Evolutionary conservation across 2,888 invertebrate genomes (phyloP).

Genomic region (Cinara cedri): DNA sequence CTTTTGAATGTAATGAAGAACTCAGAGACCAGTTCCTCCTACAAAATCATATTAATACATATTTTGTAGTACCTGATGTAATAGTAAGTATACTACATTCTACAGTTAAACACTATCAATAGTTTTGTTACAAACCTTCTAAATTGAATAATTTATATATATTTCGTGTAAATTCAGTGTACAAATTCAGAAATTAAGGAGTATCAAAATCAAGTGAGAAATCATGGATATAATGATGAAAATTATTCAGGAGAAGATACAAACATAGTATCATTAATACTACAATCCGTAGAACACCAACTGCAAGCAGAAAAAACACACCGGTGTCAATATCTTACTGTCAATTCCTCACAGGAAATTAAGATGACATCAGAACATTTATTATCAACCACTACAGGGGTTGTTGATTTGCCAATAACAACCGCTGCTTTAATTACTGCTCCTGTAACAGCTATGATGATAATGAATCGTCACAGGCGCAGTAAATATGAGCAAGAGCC

Average conservation of each 20-base stretch:
- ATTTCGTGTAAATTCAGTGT: too few species aligned
- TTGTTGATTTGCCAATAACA: not conserved
- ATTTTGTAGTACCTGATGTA: constrained; percentile 10
- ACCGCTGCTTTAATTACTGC: not conserved
- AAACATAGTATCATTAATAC: constrained; percentile 10
- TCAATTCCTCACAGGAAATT: not conserved
- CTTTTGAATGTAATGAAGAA: constrained; percentile 17
- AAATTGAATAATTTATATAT: not conserved
- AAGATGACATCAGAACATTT: not conserved
- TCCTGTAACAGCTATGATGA: not conserved
- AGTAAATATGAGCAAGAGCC: constrained; percentile 47
- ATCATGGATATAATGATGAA: not conserved
- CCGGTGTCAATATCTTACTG: not conserved
- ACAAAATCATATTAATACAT: constrained; percentile 20
- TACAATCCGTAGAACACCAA: constrained; percentile 7
- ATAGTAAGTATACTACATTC: not conserved
- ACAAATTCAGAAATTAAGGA: not conserved
- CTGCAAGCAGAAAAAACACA: constrained; percentile 3
- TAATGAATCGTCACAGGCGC: constrained; percentile 36
- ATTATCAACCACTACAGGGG: not conserved
- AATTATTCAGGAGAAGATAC: not conserved
- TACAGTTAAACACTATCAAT: not conserved
- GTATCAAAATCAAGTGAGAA: not conserved
- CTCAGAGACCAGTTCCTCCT: not conserved
- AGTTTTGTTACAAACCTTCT: not conserved